Percentiles rank a stretch among this genome's conserved stretches.
Conservation (phyloP, 2,888 invertebrate genomes). For the Eudemis profundana region DNA sequence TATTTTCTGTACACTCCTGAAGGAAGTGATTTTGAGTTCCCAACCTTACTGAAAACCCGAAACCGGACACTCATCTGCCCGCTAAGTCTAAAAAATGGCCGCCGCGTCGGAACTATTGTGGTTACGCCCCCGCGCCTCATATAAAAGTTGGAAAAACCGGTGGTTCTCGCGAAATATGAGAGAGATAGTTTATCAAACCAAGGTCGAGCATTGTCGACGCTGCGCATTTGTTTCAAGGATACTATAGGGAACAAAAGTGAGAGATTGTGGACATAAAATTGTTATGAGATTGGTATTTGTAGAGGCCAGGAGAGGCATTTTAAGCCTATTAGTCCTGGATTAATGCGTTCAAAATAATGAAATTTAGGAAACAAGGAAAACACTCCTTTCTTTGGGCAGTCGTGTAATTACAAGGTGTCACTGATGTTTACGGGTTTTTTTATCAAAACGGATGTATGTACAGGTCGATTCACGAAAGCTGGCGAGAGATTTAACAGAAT, state of each 20-base stretch:
- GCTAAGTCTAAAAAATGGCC: conserved; percentile 30
- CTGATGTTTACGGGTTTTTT: too few species aligned
- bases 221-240: background rate
- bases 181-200: background rate
- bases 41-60: background rate
- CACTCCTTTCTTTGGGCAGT: too few species aligned
- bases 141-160: background rate
- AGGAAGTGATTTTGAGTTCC: background rate
- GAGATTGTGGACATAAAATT: background rate
- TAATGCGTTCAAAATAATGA: too few species aligned
- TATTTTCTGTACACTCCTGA: too few species aligned
- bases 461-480: too few species aligned
- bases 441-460: too few species aligned
- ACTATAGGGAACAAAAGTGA: background rate
- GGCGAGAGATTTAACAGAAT: too few species aligned
- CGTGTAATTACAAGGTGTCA: too few species aligned
- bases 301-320: too few species aligned
- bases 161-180: background rate
- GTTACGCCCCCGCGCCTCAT: background rate
- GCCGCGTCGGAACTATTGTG: background rate
- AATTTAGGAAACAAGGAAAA: too few species aligned
- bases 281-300: background rate
- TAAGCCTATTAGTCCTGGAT: background rate
- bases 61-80: background rate
- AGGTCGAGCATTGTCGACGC: background rate